Conservation (phyloP, 2,113 vertebrate genomes). For the Perca fluviatilis region DNA sequence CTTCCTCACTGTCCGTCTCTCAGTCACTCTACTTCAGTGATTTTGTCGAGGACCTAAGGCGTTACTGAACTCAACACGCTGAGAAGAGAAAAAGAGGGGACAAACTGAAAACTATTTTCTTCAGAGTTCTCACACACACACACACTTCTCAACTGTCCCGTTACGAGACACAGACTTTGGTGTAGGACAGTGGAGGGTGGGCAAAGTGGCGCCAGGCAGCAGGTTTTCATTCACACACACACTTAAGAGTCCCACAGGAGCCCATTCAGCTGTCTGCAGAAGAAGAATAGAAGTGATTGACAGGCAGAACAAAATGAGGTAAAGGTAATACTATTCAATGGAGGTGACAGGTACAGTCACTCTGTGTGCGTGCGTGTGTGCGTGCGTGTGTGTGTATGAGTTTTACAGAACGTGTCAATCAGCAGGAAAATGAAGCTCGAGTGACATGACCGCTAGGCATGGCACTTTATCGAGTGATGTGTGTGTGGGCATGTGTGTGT, state of each 20-base stretch:
- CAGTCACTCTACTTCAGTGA: conserved; percentile 26
- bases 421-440: conserved; percentile 63
- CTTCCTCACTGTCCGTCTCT: conserved; percentile 22
- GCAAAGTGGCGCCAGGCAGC: conserved; percentile 80
- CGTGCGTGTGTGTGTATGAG: conserved; percentile 53
- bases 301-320: conserved; percentile 81
- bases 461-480: conserved; percentile 55
- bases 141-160: conserved; percentile 64
- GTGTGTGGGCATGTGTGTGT: conserved; percentile 22
- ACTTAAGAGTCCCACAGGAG: conserved; percentile 66
- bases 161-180: conserved; percentile 54
- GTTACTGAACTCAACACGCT: conserved; percentile 41
- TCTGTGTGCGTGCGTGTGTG: conserved; percentile 49
- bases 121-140: conserved; percentile 20
- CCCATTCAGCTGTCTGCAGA: conserved; percentile 78
- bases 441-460: conserved; percentile 73
- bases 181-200: conserved; percentile 62
- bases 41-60: conserved; percentile 54
- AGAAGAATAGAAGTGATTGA: conserved; percentile 82
- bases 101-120: conserved; percentile 50
- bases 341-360: conserved; percentile 79
- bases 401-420: conserved; percentile 75
- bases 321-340: conserved; percentile 83
- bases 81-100: conserved; percentile 25
- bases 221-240: conserved; percentile 30